Conservation (phyloP, 2,888 invertebrate genomes). For the Thereva nobilitata region DNA sequence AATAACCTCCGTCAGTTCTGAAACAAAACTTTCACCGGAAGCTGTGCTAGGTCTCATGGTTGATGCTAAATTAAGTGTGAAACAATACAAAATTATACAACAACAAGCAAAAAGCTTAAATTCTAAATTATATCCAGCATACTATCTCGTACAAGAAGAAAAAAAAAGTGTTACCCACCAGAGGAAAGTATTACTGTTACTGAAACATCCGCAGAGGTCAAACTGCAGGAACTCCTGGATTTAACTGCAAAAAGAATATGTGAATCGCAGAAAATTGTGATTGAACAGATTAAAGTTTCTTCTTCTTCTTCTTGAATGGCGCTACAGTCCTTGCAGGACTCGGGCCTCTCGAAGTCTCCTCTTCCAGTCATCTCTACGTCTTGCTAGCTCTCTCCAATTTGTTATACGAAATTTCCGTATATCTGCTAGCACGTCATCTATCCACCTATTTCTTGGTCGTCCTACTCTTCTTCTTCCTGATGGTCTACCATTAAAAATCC, state of each 20-base stretch:
- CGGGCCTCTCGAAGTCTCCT: no score
- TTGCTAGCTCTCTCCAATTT: no score
- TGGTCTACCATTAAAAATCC: no score
- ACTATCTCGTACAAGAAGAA: conserved; percentile 1
- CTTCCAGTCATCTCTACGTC: no score
- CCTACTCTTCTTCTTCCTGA: no score
- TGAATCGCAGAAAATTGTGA: not conserved
- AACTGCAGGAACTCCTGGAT: conserved; percentile 1
- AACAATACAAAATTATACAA: not conserved
- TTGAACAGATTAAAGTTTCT: no score
- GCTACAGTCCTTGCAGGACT: no score
- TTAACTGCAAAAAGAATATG: not conserved
- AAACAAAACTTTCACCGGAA: not conserved
- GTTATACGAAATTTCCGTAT: no score
- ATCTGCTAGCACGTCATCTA: no score
- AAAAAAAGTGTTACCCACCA: conserved; percentile 3
- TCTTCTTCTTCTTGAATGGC: no score
- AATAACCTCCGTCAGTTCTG: not conserved
- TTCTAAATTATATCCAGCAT: not conserved
- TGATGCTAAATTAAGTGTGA: not conserved
- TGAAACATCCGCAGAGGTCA: conserved; percentile 4
- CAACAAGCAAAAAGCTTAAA: not conserved
- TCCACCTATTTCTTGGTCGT: no score
- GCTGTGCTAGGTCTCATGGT: not conserved
- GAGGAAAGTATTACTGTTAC: conserved; percentile 1